Percentiles rank a stretch among this genome's conserved stretches.
Conservation (phyloP, 2,888 invertebrate species). For the Drosophila fulvimacula region DNA sequence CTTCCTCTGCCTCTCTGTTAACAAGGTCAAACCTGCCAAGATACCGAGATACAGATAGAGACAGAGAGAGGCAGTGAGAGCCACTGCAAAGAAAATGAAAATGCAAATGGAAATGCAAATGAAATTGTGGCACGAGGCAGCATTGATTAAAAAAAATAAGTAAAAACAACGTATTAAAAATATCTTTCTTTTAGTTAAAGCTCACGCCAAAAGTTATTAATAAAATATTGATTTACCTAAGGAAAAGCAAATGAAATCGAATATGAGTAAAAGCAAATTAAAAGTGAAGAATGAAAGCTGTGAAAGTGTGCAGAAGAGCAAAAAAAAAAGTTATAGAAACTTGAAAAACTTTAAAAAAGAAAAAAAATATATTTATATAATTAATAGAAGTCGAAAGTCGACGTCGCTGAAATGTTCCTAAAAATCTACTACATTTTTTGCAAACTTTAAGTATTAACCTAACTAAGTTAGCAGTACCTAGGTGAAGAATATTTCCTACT, state of each 20-base stretch:
- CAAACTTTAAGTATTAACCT: too few relatives aligned
- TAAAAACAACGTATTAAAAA: conserved; percentile 19
- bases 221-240: not conserved
- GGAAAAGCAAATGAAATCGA: not conserved
- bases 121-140: conserved; percentile 43
- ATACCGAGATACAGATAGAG: not conserved
- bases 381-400: too few relatives aligned
- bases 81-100: conserved; percentile 18
- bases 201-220: not conserved
- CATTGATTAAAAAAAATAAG: conserved; percentile 58
- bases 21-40: conserved; percentile 56
- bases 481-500: too few relatives aligned
- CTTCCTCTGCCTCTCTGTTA: not conserved
- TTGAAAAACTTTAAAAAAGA: not conserved
- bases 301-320: not conserved
- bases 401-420: too few relatives aligned
- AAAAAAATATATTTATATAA: not conserved
- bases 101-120: conserved; percentile 48
- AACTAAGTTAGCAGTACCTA: too few relatives aligned
- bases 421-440: too few relatives aligned
- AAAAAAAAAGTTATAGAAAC: not conserved
- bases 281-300: not conserved
- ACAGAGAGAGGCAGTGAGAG: not conserved
- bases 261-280: not conserved
- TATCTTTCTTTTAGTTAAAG: not conserved